Percentiles rank a stretch among this genome's conserved stretches.
Conservation (phyloP, 2,113 vertebrate species). For the Leptodactylus fuscus region DNA sequence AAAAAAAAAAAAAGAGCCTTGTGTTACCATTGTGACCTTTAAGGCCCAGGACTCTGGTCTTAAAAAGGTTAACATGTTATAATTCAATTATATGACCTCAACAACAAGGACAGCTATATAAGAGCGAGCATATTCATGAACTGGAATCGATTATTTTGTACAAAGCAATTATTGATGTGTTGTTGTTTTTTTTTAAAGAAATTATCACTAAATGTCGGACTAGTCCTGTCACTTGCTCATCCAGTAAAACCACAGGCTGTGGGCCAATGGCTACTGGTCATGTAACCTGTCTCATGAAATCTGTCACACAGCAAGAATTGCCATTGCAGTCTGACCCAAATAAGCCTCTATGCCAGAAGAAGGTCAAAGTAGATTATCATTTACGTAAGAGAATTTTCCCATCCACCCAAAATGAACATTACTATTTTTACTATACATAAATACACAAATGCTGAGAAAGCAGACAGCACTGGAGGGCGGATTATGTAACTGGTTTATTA, state of each 20-base stretch:
- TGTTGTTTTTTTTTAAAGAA: too few relatives aligned
- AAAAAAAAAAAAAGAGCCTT: too few relatives aligned
- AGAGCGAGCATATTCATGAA: neutral
- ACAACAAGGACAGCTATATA: neutral
- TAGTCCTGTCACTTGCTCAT: neutral
- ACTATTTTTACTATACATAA: neutral
- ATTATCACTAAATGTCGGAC: too few relatives aligned
- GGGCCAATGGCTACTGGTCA: neutral
- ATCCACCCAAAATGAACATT: neutral
- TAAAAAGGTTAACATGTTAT: too few relatives aligned
- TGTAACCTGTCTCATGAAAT: neutral
- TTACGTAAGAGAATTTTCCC: neutral
- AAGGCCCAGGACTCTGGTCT: too few relatives aligned
- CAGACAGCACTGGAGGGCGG: too few relatives aligned
- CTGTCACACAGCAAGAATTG: conserved; percentile 3
- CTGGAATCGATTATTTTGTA: neutral
- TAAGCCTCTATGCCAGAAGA: neutral
- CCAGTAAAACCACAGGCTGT: conserved; percentile 1
- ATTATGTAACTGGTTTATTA: too few relatives aligned
- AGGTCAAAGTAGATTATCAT: conserved; percentile 1
- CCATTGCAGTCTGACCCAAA: too few relatives aligned
- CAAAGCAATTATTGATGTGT: neutral
- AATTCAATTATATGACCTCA: too few relatives aligned
- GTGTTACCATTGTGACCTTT: too few relatives aligned
- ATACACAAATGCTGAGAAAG: too few relatives aligned